These are phyloP conservation scores for Tenthredo notha DNA, from an alignment of 2,888 invertebrate species.

Conservation along the genomic window DNA sequence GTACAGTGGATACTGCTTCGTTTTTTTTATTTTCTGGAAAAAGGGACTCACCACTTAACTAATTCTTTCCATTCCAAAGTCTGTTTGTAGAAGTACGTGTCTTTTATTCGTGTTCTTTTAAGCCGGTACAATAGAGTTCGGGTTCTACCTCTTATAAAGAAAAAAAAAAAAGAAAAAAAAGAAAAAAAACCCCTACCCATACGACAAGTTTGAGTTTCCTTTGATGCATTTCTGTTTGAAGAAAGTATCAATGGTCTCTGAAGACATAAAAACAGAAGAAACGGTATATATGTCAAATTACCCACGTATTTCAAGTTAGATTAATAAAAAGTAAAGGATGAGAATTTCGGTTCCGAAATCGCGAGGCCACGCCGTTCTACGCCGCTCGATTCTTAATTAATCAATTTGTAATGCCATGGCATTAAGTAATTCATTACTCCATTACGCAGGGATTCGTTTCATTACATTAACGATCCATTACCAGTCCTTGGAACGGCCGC, in stretches of 20 bases:
- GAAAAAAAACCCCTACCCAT: neutral
- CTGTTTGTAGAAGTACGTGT: slow-evolving; percentile 60
- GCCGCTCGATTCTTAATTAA: slow-evolving; percentile 36
- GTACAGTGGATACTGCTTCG: neutral
- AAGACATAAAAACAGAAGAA: slow-evolving; percentile 6
- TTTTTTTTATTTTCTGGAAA: slow-evolving; percentile 49
- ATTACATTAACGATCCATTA: slow-evolving; percentile 47
- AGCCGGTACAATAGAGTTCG: slow-evolving; percentile 58
- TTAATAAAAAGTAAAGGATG: slow-evolving; percentile 9
- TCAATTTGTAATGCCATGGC: slow-evolving; percentile 34
- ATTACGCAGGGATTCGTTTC: slow-evolving; percentile 41
- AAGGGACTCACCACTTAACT: slow-evolving; percentile 72
- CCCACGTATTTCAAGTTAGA: slow-evolving; percentile 16
- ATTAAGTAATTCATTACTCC: slow-evolving; percentile 51
- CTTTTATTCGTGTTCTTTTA: slow-evolving; percentile 63
- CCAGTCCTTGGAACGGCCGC: slow-evolving; percentile 36
- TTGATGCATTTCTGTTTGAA: slow-evolving; percentile 64
- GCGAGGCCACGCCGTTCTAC: neutral
- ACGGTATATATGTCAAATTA: neutral
- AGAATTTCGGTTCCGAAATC: neutral
- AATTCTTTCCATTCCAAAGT: slow-evolving; percentile 68
- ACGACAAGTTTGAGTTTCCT: slow-evolving; percentile 62
- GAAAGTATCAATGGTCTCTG: slow-evolving; percentile 56
- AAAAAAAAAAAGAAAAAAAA: neutral
- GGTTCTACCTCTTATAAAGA: slow-evolving; percentile 37